Percentiles rank a stretch among this genome's conserved stretches.
phyloP scores from a whole-genome alignment of 1,140 invertebrate genomes.

The Drosophila athabasca region DNA sequence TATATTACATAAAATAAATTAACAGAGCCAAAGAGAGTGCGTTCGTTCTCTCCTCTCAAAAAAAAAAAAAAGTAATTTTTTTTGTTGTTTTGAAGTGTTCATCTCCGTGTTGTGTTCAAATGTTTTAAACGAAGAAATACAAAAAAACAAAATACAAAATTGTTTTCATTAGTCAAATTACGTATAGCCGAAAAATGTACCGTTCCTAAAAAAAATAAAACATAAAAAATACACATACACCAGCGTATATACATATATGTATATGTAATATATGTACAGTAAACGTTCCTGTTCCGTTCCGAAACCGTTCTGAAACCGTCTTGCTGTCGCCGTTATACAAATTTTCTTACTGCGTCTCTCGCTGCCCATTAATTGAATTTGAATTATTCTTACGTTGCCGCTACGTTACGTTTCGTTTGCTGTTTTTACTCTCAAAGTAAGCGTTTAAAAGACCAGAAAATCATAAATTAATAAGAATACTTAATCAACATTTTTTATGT shows the following conservation, averaged over 20 bases:
- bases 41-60: constrained; percentile 41
- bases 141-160: constrained; percentile 14
- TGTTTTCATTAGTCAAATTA: constrained; percentile 65
- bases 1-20: constrained; percentile 56
- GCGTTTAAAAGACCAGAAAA: no score
- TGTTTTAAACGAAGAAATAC: background rate
- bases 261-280: constrained; percentile 13
- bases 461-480: no score
- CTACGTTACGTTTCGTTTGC: no score
- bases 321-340: constrained; percentile 32
- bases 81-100: constrained; percentile 40
- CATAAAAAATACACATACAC: constrained; percentile 26
- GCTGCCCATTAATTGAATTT: background rate
- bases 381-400: constrained; percentile 27
- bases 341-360: constrained; percentile 52
- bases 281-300: constrained; percentile 46
- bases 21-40: constrained; percentile 25
- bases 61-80: background rate
- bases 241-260: constrained; percentile 22
- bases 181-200: constrained; percentile 23
- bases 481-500: constrained; percentile 36
- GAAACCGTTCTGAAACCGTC: constrained; percentile 5
- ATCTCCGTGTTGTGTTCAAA: constrained; percentile 54
- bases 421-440: no score
- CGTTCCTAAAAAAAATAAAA: constrained; percentile 60